phyloP scores from a whole-genome alignment of 2,113 vertebrate genomes.

The Lichenostomus cassidix region DNA sequence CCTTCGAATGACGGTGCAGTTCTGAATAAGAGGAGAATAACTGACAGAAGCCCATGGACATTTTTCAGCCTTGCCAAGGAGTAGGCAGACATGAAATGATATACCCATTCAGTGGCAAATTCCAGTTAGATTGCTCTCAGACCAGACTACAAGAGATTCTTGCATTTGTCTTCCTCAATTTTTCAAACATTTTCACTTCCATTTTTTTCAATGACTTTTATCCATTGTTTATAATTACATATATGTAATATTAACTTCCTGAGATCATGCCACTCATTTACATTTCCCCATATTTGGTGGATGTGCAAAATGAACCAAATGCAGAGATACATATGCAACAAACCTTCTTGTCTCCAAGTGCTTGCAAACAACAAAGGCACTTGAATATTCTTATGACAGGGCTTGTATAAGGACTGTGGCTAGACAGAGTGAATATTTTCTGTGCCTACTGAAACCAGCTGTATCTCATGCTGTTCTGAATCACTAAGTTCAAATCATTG shows the following conservation, averaged over 20 bases:
- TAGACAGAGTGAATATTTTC: neutral
- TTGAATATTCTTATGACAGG: conserved; percentile 10
- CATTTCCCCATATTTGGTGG: neutral
- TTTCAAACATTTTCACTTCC: neutral
- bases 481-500: conserved; percentile 26
- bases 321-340: neutral
- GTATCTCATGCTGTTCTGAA: conserved; percentile 42
- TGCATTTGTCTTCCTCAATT: neutral
- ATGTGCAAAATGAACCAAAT: neutral
- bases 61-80: neutral
- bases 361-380: neutral
- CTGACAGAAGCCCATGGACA: neutral
- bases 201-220: neutral
- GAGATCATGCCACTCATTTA: neutral
- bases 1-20: neutral
- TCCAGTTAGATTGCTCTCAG: neutral
- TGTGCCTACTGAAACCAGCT: neutral
- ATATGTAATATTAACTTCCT: neutral
- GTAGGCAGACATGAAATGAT: neutral
- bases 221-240: neutral
- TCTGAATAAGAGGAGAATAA: neutral
- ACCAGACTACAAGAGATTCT: neutral
- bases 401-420: neutral
- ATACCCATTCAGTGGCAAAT: neutral
- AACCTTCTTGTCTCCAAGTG: neutral